A percentile compares a stretch with the other conserved stretches of the same genome.
phyloP scores from a whole-genome alignment of 2,113 vertebrate species.

The Irena cyanogastra region DNA sequence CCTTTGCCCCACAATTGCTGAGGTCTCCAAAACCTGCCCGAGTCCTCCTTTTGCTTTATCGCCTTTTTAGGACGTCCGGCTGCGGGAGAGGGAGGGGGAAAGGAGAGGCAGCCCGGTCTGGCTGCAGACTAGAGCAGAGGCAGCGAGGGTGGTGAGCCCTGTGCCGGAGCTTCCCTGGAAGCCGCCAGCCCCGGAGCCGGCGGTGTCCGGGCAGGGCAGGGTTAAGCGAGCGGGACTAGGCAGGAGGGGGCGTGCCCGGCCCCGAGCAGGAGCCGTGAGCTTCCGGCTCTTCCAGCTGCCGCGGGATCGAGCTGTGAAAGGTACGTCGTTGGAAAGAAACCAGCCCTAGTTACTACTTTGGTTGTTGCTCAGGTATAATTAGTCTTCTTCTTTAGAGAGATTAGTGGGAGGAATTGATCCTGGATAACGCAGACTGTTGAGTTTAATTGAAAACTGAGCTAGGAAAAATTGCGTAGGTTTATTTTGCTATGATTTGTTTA shows the following conservation, averaged over 20 bases:
- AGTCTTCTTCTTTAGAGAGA: background rate
- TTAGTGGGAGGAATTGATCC: background rate
- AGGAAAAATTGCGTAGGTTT: background rate
- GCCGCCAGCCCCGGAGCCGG: background rate
- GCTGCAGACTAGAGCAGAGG: accelerated
- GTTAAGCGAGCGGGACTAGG: background rate
- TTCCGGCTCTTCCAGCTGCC: background rate
- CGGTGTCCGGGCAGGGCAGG: background rate
- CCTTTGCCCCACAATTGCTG: background rate
- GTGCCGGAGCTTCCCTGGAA: background rate
- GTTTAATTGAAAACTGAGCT: background rate
- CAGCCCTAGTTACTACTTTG: no score
- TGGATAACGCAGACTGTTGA: background rate
- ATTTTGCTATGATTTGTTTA: background rate
- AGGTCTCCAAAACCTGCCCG: accelerated
- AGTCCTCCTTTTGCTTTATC: no score
- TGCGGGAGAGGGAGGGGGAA: no score
- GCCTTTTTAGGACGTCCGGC: background rate
- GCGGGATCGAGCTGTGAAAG: background rate
- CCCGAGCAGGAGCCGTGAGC: no score
- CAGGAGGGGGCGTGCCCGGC: background rate
- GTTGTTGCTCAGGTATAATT: background rate
- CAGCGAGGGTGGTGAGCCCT: accelerated
- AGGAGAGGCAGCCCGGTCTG: accelerated
- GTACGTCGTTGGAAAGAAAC: accelerated